phyloP scores from a whole-genome alignment of 2,113 vertebrate genomes.

The Atherinomorus stipes region DNA sequence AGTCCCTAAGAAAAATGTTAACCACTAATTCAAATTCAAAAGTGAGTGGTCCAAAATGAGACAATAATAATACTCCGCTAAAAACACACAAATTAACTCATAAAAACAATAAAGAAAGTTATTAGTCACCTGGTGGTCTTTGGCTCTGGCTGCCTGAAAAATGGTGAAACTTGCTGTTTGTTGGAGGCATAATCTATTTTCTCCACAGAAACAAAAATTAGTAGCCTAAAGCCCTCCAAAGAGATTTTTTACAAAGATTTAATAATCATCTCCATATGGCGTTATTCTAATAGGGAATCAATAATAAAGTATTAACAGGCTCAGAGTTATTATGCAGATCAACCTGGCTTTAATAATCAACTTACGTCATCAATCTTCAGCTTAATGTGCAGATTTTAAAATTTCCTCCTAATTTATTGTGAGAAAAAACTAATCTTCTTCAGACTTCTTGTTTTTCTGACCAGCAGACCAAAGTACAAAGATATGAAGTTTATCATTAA shows the following conservation, averaged over 20 bases:
- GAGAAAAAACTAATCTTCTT: no score
- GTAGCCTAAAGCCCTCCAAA: neutral
- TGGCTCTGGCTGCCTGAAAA: neutral
- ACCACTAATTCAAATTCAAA: no score
- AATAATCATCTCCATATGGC: no score
- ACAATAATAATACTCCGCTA: no score
- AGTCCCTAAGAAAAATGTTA: no score
- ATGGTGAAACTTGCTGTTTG: neutral
- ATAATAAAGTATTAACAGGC: neutral
- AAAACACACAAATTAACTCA: no score
- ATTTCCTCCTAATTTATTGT: neutral
- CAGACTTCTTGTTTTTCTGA: neutral
- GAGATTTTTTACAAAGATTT: no score
- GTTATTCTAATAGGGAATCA: neutral
- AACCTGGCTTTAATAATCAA: no score
- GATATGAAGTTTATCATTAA: neutral
- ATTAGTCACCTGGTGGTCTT: neutral
- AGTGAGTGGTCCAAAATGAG: no score
- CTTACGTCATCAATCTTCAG: neutral
- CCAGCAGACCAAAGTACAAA: neutral
- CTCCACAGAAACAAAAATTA: neutral
- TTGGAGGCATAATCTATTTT: no score
- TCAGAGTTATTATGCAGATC: neutral
- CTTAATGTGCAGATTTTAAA: neutral
- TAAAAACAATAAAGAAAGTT: no score